Evolutionary conservation across 2,113 vertebrate genomes (phyloP).

Genomic region (Synchiropus splendidus): DNA sequence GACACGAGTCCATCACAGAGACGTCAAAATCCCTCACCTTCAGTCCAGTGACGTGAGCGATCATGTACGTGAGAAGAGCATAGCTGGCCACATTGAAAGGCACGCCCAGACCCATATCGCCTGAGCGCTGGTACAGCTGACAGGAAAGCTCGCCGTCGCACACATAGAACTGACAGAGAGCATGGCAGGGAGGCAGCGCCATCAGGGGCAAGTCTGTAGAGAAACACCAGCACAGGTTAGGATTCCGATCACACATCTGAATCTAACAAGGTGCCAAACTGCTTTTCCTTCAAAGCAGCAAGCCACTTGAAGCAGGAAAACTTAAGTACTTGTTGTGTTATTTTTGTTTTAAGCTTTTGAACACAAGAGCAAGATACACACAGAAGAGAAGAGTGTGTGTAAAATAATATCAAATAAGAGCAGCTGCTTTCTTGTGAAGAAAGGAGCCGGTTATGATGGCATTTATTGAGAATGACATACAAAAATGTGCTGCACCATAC

Average conservation of each 20-base stretch:
- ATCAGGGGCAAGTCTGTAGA: slow-evolving; percentile 80
- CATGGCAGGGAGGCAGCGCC: slow-evolving; percentile 92
- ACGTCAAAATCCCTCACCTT: slow-evolving; percentile 63
- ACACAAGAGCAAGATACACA: too few relatives aligned
- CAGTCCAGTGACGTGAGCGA: slow-evolving; percentile 88
- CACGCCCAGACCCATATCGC: slow-evolving; percentile 93
- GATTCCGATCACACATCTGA: too few relatives aligned
- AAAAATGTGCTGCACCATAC: slow-evolving; percentile 12
- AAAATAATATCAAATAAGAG: too few relatives aligned
- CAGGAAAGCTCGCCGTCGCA: slow-evolving; percentile 85
- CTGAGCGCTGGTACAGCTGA: slow-evolving; percentile 92
- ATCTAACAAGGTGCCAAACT: too few relatives aligned
- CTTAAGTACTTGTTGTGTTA: too few relatives aligned
- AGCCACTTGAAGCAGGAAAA: too few relatives aligned
- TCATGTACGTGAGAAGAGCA: slow-evolving; percentile 91
- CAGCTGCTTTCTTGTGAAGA: too few relatives aligned
- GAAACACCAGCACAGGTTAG: background rate
- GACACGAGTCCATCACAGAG: background rate
- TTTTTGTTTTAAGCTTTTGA: too few relatives aligned
- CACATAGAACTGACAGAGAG: slow-evolving; percentile 94
- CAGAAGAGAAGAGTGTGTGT: too few relatives aligned
- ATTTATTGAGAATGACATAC: too few relatives aligned
- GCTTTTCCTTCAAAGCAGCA: too few relatives aligned
- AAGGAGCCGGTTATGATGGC: too few relatives aligned
- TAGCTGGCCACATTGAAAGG: slow-evolving; percentile 98